phyloP scores from a whole-genome alignment of 2,797 vertebrate species.

The Sylvilagus floridanus region DNA sequence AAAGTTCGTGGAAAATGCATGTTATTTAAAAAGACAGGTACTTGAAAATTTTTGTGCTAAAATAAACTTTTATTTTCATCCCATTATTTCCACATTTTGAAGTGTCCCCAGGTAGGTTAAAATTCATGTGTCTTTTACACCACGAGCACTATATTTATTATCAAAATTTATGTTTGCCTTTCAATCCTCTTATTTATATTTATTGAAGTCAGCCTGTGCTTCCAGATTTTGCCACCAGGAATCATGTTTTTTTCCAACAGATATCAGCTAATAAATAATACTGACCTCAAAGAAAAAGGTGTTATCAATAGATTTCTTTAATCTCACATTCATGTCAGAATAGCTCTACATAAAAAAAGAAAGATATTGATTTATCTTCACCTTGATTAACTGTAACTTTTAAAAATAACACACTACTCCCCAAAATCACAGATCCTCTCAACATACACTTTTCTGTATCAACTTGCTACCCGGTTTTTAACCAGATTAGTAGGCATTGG shows the following conservation, averaged over 20 bases:
- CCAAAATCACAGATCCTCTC: neutral
- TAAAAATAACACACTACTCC: neutral
- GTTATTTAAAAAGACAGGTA: too few species aligned
- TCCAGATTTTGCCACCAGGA: constrained; percentile 32
- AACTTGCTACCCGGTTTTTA: neutral
- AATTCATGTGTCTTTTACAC: neutral
- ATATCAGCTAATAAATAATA: neutral
- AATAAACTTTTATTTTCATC: too few species aligned
- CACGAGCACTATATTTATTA: neutral
- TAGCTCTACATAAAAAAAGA: neutral
- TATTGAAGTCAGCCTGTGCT: neutral
- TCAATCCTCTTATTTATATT: constrained; percentile 7
- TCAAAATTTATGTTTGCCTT: neutral
- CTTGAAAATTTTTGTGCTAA: too few species aligned
- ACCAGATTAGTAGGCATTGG: constrained; percentile 27
- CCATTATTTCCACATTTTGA: too few species aligned
- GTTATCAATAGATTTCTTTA: neutral
- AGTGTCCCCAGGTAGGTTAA: neutral
- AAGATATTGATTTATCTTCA: neutral
- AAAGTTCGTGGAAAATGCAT: too few species aligned
- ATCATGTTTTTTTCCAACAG: neutral
- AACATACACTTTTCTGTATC: neutral
- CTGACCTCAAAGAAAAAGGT: neutral
- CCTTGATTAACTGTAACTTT: constrained; percentile 38
- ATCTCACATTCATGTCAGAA: neutral